Evolutionary conservation across 2,113 vertebrate genomes (phyloP).

Genomic region (Gadus macrocephalus): DNA sequence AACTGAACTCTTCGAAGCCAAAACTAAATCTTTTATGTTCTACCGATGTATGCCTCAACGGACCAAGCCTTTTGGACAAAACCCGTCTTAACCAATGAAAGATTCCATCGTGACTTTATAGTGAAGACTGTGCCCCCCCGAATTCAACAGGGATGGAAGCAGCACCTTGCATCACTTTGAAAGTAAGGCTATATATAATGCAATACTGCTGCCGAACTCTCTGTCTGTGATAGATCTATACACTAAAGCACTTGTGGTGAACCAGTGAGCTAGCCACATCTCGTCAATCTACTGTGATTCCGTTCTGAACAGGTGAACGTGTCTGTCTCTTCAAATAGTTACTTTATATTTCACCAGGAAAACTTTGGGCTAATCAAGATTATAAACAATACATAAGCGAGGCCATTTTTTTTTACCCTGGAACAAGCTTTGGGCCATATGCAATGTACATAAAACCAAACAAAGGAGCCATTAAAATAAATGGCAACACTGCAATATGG

Average conservation of each 20-base stretch:
- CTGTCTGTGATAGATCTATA: not conserved
- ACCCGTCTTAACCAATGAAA: not conserved
- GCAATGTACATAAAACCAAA: no score
- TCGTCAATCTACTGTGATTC: constrained; percentile 1
- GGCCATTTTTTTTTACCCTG: not conserved
- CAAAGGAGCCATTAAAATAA: no score
- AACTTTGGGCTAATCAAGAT: constrained; percentile 1
- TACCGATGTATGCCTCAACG: no score
- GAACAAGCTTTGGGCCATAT: not conserved
- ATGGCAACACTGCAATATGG: no score
- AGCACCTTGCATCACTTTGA: not conserved
- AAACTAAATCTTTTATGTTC: no score
- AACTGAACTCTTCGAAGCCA: no score
- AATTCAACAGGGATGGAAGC: not conserved
- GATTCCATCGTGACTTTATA: not conserved
- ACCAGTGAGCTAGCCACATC: not conserved
- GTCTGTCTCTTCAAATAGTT: not conserved
- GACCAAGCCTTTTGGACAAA: no score
- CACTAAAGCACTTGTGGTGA: not conserved
- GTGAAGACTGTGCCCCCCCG: not conserved
- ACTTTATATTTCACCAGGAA: constrained; percentile 13
- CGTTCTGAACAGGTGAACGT: constrained; percentile 11
- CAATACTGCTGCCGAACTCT: not conserved
- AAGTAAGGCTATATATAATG: not conserved
- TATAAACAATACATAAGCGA: not conserved